These are phyloP conservation scores for Emydoidea blandingii DNA, from an alignment of 2,797 vertebrate genomes.

Conservation along the genomic window DNA sequence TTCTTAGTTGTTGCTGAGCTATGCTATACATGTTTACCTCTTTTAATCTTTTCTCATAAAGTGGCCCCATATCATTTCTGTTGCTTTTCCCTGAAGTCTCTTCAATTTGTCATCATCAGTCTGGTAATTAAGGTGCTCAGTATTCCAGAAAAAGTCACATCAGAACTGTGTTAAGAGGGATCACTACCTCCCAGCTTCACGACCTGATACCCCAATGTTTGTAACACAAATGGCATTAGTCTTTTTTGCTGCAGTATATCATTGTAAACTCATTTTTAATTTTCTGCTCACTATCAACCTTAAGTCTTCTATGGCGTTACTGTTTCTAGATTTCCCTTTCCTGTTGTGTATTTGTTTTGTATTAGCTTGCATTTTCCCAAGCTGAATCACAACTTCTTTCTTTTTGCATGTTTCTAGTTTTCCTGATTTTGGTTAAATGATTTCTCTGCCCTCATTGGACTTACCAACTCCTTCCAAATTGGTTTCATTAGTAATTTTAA, in stretches of 20 bases:
- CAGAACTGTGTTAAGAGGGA: not conserved
- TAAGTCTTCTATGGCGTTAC: constrained; percentile 32
- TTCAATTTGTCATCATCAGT: not conserved
- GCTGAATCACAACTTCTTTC: constrained; percentile 3
- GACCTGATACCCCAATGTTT: not conserved
- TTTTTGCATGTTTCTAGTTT: not conserved
- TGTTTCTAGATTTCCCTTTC: constrained; percentile 46
- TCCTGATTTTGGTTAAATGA: not conserved
- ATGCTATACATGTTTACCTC: too few relatives aligned
- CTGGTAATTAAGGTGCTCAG: not conserved
- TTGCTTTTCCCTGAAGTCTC: not conserved
- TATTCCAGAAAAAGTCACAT: not conserved
- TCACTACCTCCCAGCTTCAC: constrained; percentile 20
- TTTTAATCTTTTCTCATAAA: not conserved
- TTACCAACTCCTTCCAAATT: constrained; percentile 2
- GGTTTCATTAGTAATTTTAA: constrained; percentile 3
- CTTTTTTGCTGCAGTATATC: constrained; percentile 2
- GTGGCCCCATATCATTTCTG: not conserved
- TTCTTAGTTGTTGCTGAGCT: not conserved
- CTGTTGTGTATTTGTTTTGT: constrained; percentile 1
- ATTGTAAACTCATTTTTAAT: constrained; percentile 54
- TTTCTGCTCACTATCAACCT: constrained; percentile 48
- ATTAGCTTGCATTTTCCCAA: constrained; percentile 30
- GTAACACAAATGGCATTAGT: constrained; percentile 25
- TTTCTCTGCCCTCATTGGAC: not conserved